Evolutionary conservation across 1,140 invertebrate species (phyloP).

Genomic region (Meloidogyne exigua): DNA sequence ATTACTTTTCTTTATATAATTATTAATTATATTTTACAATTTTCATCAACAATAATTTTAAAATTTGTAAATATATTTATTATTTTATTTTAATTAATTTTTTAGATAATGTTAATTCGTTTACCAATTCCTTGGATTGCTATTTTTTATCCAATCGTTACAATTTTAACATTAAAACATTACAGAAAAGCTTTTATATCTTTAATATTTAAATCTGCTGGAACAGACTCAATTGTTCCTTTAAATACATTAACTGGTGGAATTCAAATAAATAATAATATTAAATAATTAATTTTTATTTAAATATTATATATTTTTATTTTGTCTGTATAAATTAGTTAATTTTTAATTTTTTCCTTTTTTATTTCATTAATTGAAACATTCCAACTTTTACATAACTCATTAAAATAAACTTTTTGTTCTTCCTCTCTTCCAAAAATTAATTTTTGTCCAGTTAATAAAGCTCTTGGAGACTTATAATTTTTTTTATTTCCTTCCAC

Average conservation of each 20-base stretch:
- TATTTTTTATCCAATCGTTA: not conserved
- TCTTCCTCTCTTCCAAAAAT: slow-evolving; percentile 16
- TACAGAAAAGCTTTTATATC: slow-evolving; percentile 4
- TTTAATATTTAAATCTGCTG: not conserved
- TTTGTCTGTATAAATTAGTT: not conserved
- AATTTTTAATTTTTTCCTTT: not conserved
- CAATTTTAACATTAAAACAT: not conserved
- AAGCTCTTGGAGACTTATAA: slow-evolving; percentile 14
- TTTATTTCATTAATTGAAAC: not conserved
- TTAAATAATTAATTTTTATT: no score
- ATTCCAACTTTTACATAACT: slow-evolving; percentile 22
- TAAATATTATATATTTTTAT: no score
- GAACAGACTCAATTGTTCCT: no score
- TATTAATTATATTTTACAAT: not conserved
- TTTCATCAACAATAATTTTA: not conserved
- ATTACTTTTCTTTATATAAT: not conserved
- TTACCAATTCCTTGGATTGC: not conserved
- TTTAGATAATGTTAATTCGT: not conserved
- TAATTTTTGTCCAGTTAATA: slow-evolving; percentile 22
- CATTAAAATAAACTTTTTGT: slow-evolving; percentile 21
- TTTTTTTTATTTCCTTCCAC: not conserved
- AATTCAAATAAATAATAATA: not conserved
- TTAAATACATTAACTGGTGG: not conserved
- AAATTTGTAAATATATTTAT: not conserved
- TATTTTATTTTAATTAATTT: no score